Conservation (phyloP, 1,140 invertebrate species). For the Chrysoperla carnea region DNA sequence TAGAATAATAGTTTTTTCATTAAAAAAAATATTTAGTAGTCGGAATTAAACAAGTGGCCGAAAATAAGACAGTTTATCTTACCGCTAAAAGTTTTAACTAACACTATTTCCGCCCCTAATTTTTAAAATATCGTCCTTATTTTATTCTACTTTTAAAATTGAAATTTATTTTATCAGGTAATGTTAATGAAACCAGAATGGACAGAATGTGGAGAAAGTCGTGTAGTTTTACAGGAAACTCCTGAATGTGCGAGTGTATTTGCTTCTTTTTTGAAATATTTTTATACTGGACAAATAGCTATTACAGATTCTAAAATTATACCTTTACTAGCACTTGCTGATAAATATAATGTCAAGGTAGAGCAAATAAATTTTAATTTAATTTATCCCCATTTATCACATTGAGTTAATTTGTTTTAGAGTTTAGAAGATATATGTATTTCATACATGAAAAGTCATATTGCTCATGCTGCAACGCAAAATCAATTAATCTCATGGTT, state of each 20-base stretch:
- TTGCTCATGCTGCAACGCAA: constrained; percentile 62
- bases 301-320: constrained; percentile 69
- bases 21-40: no score
- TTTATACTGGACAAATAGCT: constrained; percentile 81
- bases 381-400: not conserved
- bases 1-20: no score
- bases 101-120: no score
- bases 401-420: constrained; percentile 20
- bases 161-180: constrained; percentile 40
- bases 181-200: constrained; percentile 91
- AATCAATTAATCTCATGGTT: constrained; percentile 77
- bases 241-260: constrained; percentile 69
- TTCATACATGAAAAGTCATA: constrained; percentile 74
- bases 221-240: constrained; percentile 71
- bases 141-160: no score
- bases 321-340: constrained; percentile 70
- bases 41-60: no score
- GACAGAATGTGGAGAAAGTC: constrained; percentile 73
- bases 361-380: constrained; percentile 2
- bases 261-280: constrained; percentile 77
- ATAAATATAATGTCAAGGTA: constrained; percentile 87
- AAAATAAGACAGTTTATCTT: no score
- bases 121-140: no score
- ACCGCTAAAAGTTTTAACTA: no score
- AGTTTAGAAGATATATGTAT: constrained; percentile 70